Evolutionary conservation across 2,113 vertebrate species (phyloP), one percentile per base, ranked within the genome.

Genomic region (Herpetotheres cachinnans): DNA sequence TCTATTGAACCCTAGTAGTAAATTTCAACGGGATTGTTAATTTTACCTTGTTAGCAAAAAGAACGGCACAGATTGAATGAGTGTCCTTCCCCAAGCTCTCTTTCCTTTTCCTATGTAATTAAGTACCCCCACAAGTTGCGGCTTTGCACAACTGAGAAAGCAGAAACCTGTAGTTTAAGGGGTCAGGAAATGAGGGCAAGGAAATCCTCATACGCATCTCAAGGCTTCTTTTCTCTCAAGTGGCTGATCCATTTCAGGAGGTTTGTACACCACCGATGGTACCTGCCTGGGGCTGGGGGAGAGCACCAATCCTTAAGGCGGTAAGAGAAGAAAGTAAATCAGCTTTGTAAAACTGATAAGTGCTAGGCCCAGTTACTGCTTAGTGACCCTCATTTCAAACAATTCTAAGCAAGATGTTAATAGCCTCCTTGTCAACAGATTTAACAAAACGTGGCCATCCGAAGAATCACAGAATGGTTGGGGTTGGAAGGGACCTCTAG

Each of bases 61-160:
- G 16, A 49, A 47, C 2, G 2, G 25, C 42, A 25, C 2, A 46
- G 34, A 55, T 16, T 3, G 34, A 42, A 36, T 1, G 5, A 20
- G 18, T 0, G 24, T 40, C 67, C 66, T 65, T 49, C 49, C 40
- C 58, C 58, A 42, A 34, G 47, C 32, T 17, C 71, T 18, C 44
- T 59, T 40, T 65, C 58, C 42, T 65, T 34, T 49, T 25, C 25
- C 49, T 63, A 13, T 1, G 4, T 44, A 52, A 36, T 44, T 42
- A 52, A 78, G 59, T 9, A 36, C 9, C 44, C 11, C 16, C 9
- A 20, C 20, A 25, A 42, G 32, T 3, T 10, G 21, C 21, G 3
- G 20, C 21, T 69, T 59, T 36, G 54, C 30, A 44, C 26, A 32
- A 32, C 46, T 3, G 20, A 69, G 46, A 78, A 44, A 32, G 63